These are phyloP conservation scores for Himalopsyche japonica DNA, from an alignment of 2,888 invertebrate genomes.

Conservation along the genomic window DNA sequence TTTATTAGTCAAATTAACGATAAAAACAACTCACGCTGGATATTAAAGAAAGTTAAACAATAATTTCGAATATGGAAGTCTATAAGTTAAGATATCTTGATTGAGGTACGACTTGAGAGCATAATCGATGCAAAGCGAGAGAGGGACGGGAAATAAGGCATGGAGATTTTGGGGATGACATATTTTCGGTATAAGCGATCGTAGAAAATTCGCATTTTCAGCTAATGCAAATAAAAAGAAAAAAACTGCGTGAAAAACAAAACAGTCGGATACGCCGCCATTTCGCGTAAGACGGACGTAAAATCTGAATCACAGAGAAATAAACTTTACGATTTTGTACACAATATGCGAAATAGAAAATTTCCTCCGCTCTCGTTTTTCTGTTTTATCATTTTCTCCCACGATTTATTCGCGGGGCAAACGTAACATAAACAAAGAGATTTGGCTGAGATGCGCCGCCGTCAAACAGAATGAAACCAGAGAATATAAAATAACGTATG, in stretches of 20 bases:
- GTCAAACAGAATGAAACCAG: slow-evolving; percentile 21
- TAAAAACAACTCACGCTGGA: too few species aligned
- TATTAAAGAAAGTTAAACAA: not conserved
- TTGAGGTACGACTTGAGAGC: not conserved
- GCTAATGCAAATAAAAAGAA: slow-evolving; percentile 17
- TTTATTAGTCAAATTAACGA: too few species aligned
- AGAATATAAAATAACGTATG: slow-evolving; percentile 41
- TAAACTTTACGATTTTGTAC: slow-evolving; percentile 41
- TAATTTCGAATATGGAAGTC: not conserved
- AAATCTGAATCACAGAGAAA: slow-evolving; percentile 38
- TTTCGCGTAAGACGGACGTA: slow-evolving; percentile 32
- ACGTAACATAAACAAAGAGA: slow-evolving; percentile 41
- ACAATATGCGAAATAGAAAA: slow-evolving; percentile 40
- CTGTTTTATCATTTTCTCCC: slow-evolving; percentile 39
- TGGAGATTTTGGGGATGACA: not conserved
- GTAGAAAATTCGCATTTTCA: not conserved
- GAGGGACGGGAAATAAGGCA: not conserved
- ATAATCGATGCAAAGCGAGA: not conserved
- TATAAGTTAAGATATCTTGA: not conserved
- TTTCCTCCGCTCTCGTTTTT: slow-evolving; percentile 32
- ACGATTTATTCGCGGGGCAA: slow-evolving; percentile 39
- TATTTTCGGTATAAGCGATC: slow-evolving; percentile 1
- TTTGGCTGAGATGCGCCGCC: slow-evolving; percentile 25
- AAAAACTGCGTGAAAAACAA: slow-evolving; percentile 31
- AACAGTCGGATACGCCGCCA: slow-evolving; percentile 2